Evolutionary conservation across 2,888 invertebrate species (phyloP).

Genomic region (Campoletis raptor): DNA sequence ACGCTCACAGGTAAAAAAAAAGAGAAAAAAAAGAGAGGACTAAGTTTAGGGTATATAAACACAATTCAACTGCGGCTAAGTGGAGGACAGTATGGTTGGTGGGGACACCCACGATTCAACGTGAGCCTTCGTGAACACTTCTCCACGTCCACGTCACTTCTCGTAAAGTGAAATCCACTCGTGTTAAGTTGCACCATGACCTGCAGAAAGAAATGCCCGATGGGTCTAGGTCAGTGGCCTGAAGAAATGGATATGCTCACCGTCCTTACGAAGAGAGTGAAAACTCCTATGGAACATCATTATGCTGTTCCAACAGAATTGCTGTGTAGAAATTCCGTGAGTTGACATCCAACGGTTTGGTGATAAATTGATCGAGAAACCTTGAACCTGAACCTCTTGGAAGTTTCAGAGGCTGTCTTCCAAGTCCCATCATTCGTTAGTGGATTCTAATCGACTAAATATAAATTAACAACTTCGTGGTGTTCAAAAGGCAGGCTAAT

Average conservation of each 20-base stretch:
- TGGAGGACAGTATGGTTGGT: constrained; percentile 72
- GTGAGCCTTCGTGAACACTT: constrained; percentile 20
- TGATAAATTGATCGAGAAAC: not conserved
- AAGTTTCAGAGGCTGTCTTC: not conserved
- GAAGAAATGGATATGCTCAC: constrained; percentile 27
- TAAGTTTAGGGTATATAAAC: constrained; percentile 5
- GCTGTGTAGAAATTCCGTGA: not conserved
- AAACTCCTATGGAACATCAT: constrained; percentile 16
- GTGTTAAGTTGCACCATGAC: constrained; percentile 55
- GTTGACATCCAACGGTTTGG: not conserved
- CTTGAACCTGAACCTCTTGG: not conserved
- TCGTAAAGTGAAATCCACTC: constrained; percentile 26
- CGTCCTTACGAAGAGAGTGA: not conserved
- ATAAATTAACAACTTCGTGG: not conserved
- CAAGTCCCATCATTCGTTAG: not conserved
- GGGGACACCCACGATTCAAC: constrained; percentile 77
- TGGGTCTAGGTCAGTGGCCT: constrained; percentile 60
- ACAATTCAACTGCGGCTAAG: constrained; percentile 59
- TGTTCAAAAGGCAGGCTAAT: not conserved
- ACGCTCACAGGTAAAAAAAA: constrained; percentile 53
- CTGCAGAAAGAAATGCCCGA: constrained; percentile 57
- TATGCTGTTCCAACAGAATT: constrained; percentile 21
- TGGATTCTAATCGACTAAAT: not conserved
- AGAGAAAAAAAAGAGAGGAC: not conserved
- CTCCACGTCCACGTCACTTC: constrained; percentile 33